Base-by-base conservation (phyloP, 2,888 invertebrate species). In the Amphiduros pacificus region DNA sequence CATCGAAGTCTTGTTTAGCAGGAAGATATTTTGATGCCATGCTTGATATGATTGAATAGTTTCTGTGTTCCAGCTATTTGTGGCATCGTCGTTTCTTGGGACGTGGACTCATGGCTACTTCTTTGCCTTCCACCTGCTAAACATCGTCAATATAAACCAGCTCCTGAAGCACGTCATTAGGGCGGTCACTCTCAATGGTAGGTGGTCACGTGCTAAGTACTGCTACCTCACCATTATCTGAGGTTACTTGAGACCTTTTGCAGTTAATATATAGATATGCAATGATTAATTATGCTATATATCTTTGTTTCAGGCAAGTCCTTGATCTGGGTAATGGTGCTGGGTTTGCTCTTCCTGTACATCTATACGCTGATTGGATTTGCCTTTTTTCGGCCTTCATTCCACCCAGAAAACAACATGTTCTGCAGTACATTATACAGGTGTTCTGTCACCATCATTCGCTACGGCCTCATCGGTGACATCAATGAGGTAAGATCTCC, bases 401-500 rank as follows among this genome's bases (percentile, higher is more conserved):
- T 53, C 51, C 29, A 22, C 28, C 40, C 60, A 28, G 31, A 27
- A 14, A 31, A 55, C n/a, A 31, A 36, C 17, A 11, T 49, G 24
- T 63, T 55, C 28, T 63, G 63, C 29, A 32, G 49, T 24, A 63
- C 55, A 11, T 24, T 63, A 41, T 60, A 60, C 27, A 32, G 60
- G 51, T 63, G 63, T 40, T 31, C 57, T 17, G 44, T 63, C 29
- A 63, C 63, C 26, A 20, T 60, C 29, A 36, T 63, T n/a, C 63
- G 56, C 14, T 55, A 51, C 29, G 63, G 63, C 3, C 28, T 63
- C 32, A 51, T 60, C 11, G 52, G 44, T 6, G 56, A 49, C 31
- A 55, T 63, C 17, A 32, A 55, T 49, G 63, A 63, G 41, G 60
- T 62, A 54, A 41, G n/a, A n/a, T n/a, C n/a, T n/a, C n/a, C n/a